Evolutionary conservation across 2,113 vertebrate species (phyloP).

Genomic region (human): GRCh38 chr2:19112001-19112500

Average conservation of each 20-base stretch:
- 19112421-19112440: background rate
- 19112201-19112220: background rate
- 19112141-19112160: slow-evolving; percentile 20
- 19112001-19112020: background rate
- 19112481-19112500: slow-evolving; percentile 1
- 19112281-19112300: background rate
- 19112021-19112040: slow-evolving; percentile 8
- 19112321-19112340: background rate
- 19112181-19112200: slow-evolving; percentile 12
- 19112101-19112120: background rate
- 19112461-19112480: slow-evolving; percentile 39
- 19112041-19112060: background rate
- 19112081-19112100: background rate
- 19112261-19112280: background rate
- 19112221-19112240: background rate
- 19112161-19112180: background rate
- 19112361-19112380: background rate
- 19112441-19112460: slow-evolving; percentile 14
- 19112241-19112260: background rate
- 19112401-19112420: background rate
- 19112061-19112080: background rate
- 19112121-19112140: background rate
- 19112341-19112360: background rate
- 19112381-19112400: slow-evolving; percentile 23
- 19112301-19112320: background rate